Conservation (phyloP, 2,888 invertebrate species). For the Cheilosia vulpina region DNA sequence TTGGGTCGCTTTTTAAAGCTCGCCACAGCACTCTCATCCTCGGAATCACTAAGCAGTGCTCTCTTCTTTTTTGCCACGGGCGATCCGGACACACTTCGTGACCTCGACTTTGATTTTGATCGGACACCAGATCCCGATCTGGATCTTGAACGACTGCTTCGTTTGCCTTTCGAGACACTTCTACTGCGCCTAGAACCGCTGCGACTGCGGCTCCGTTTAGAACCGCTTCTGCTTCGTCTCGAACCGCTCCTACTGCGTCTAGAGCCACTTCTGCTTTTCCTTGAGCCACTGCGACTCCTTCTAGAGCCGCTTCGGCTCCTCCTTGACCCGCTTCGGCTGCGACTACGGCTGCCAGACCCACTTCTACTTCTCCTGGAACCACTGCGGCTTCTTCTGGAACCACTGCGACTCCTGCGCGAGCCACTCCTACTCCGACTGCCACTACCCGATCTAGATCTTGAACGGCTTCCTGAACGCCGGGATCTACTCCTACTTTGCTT, state of each 20-base stretch:
- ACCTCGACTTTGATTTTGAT: conserved; percentile 62
- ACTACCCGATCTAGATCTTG: conserved; percentile 77
- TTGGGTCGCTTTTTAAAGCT: conserved; percentile 83
- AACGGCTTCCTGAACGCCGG: conserved; percentile 76
- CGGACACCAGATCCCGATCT: conserved; percentile 77
- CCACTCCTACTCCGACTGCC: conserved; percentile 78
- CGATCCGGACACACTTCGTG: conserved; percentile 57
- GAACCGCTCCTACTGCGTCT: conserved; percentile 79
- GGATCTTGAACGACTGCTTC: conserved; percentile 73
- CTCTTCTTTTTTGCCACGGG: conserved; percentile 58
- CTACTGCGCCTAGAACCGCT: conserved; percentile 78
- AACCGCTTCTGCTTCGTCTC: conserved; percentile 77
- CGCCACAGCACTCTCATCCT: conserved; percentile 76
- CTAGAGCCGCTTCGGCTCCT: conserved; percentile 75
- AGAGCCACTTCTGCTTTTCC: conserved; percentile 77
- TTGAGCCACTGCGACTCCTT: conserved; percentile 76
- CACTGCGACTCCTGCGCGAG: conserved; percentile 76
- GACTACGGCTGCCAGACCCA: conserved; percentile 76
- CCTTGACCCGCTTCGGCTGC: conserved; percentile 78
- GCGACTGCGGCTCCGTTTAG: conserved; percentile 78
- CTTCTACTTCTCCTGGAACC: conserved; percentile 77
- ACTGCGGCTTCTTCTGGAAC: conserved; percentile 77
- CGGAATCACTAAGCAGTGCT: conserved; percentile 79
- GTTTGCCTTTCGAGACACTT: conserved; percentile 77
- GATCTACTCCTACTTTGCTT: conserved; percentile 76